Evolutionary conservation across 1,140 invertebrate genomes (phyloP), one percentile per base, ranked within the genome.

Genomic region (Cydia strobilella): DNA sequence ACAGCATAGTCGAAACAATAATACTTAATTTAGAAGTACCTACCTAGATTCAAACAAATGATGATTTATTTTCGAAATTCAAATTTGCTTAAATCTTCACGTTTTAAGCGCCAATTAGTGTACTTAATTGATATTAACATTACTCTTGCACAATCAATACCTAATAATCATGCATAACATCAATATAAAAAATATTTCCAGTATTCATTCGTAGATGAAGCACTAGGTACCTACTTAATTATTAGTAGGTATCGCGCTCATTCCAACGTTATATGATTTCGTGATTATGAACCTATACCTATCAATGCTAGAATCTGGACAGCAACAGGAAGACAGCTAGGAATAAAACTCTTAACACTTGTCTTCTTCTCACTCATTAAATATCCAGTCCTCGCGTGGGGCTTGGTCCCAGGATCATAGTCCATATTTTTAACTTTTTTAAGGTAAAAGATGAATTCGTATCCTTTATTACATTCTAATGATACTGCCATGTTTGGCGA

Each of bases 401-500:
- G 27, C 3, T 27, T 27, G 27, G 27, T 27, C 27, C 27, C 27
- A 27, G 27, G 27, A 27, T 27, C 27, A 31, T 31, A 6, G 31
- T 31, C 31, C 31, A 31, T 27, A 9, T 13, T 45, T 13, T 45
- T 48, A 48, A 31, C 4, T 1, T 13, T 45, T 13, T 45, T 48
- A 48, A 15, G 15, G 7, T 42, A 42, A 1, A 13, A 48, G 13
- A 13, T 15, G 15, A 48, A 15, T 15, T 48, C 3, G 3, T 48
- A 48, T 48, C 13, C 45, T 48, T 45, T 20, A 4, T 59, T 59
- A 51, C 18, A 20, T 20, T 51, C 48, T 15, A 51, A 69, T 75
- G 63, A 54, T 45, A 74, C 71, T 72, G 71, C 71, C 27, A 51
- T 4, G 51, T 10, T 12, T 23, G 18, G 6, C 51, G 51, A 20